Evolutionary conservation across 2,113 vertebrate species (phyloP).

Genomic region (Myotis davidii): DNA sequence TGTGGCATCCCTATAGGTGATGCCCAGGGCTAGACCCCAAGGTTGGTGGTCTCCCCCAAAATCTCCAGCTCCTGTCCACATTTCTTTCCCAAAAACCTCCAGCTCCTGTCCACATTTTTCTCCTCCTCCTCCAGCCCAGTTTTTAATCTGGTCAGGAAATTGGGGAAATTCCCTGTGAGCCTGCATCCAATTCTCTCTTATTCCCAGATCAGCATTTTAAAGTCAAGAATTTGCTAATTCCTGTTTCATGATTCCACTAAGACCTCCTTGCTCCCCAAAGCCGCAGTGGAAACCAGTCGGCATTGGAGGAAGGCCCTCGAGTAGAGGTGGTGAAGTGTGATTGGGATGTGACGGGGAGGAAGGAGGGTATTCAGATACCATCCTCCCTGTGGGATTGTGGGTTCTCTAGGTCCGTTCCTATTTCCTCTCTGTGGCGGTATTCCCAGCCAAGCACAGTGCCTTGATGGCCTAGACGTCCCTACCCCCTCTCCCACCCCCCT

Average conservation of each 20-base stretch:
- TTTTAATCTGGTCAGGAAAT: neutral
- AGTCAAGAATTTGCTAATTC: neutral
- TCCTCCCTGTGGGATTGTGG: neutral
- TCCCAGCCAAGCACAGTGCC: neutral
- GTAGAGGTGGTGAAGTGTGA: neutral
- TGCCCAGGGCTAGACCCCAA: neutral
- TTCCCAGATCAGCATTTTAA: neutral
- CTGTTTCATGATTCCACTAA: neutral
- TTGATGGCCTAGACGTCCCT: neutral
- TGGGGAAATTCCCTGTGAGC: neutral
- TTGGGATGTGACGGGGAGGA: rapidly evolving
- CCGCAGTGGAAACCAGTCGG: neutral
- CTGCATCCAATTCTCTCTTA: neutral
- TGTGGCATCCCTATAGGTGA: neutral
- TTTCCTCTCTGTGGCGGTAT: rapidly evolving
- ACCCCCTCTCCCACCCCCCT: neutral
- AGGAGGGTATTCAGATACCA: neutral
- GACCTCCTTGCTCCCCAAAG: neutral
- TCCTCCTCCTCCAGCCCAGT: neutral
- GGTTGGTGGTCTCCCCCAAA: too few species aligned
- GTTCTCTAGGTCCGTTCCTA: neutral
- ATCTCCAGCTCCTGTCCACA: neutral
- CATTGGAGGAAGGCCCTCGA: neutral
- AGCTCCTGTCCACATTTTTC: neutral
- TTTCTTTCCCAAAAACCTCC: neutral